Evolutionary conservation across 2,888 invertebrate species (phyloP).

Genomic region (Pecten maximus): DNA sequence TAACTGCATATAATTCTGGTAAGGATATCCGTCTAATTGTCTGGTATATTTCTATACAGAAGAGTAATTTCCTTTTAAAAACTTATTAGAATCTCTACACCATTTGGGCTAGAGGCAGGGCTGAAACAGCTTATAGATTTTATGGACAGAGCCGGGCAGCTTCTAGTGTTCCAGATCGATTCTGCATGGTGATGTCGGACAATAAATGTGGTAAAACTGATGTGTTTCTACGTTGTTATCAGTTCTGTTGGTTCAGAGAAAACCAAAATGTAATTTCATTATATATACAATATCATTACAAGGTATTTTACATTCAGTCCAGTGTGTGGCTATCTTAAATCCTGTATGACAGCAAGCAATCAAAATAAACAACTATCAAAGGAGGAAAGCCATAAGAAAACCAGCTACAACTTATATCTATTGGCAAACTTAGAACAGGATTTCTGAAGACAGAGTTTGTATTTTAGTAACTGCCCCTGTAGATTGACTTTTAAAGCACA

Average conservation of each 20-base stretch:
- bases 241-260: not conserved
- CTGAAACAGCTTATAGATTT: constrained; percentile 9
- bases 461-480: too few relatives aligned
- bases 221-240: not conserved
- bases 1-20: too few relatives aligned
- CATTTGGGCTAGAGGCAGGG: not conserved
- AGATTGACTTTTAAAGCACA: too few relatives aligned
- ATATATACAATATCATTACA: constrained; percentile 1
- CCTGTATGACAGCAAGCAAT: not conserved
- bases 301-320: not conserved
- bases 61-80: not conserved
- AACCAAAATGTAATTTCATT: not conserved
- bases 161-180: not conserved
- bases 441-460: too few relatives aligned
- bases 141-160: not conserved
- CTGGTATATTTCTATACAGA: not conserved
- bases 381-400: not conserved
- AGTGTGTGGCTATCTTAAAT: not conserved
- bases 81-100: not conserved
- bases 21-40: not conserved
- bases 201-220: not conserved
- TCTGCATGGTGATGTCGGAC: not conserved
- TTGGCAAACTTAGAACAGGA: too few relatives aligned
- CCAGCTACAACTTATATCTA: too few relatives aligned
- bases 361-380: not conserved